Evolutionary conservation across 1,140 invertebrate genomes (phyloP).

Genomic region (Pseudobourletiella spinata): DNA sequence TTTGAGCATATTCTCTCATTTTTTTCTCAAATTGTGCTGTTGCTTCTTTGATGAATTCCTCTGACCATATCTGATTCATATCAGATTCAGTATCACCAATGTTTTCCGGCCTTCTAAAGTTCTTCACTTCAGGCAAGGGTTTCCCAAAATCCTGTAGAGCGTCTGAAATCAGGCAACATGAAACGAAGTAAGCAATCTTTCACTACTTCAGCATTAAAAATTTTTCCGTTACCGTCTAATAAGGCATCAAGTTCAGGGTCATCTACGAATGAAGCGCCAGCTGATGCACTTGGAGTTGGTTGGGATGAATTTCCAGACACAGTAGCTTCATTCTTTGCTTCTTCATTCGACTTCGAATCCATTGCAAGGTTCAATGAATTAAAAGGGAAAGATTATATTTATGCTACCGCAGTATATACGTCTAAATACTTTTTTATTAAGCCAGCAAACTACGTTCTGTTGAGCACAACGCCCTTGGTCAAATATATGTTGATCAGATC

Average conservation of each 20-base stretch:
- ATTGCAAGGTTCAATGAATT: too few species aligned
- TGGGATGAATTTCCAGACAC: too few species aligned
- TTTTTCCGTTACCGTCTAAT: constrained; percentile 32
- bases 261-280: constrained; percentile 1
- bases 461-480: too few species aligned
- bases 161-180: constrained; percentile 25
- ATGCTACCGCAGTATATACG: too few species aligned
- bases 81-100: constrained; percentile 4
- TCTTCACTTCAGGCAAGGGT: constrained; percentile 18
- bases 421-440: too few species aligned
- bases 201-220: not conserved
- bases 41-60: constrained; percentile 54
- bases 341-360: too few species aligned
- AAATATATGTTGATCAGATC: too few species aligned
- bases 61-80: constrained; percentile 47
- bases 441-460: too few species aligned
- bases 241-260: constrained; percentile 36
- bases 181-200: not conserved
- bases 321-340: too few species aligned
- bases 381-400: too few species aligned
- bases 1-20: constrained; percentile 45
- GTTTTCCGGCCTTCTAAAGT: not conserved
- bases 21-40: constrained; percentile 53
- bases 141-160: constrained; percentile 37
- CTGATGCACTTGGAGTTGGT: too few species aligned